Conservation (phyloP, 2,888 invertebrate species). For the Branchipolynoe longqiensis region DNA sequence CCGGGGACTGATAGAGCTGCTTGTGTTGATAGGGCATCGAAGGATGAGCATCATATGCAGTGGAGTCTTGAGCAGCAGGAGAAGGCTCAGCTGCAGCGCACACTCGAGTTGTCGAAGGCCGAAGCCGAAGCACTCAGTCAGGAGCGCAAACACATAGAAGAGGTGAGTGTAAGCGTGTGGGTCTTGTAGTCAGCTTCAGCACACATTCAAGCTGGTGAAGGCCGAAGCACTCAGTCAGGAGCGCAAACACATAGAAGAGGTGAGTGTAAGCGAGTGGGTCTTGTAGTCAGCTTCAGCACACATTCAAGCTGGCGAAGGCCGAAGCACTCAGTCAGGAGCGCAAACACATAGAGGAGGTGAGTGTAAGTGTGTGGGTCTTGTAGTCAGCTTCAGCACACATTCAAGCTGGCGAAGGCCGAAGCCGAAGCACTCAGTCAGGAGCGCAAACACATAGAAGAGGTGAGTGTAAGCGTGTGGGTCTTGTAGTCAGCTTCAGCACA, state of each 20-base stretch:
- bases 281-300: no score
- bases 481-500: slow-evolving; percentile 65
- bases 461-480: no score
- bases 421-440: slow-evolving; percentile 69
- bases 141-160: slow-evolving; percentile 67
- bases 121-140: slow-evolving; percentile 71
- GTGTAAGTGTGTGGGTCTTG: no score
- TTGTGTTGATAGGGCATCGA: slow-evolving; percentile 57
- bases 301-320: no score
- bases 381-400: slow-evolving; percentile 65
- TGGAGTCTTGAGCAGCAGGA: slow-evolving; percentile 58
- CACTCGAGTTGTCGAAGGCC: slow-evolving; percentile 70
- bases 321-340: no score
- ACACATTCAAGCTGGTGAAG: slow-evolving; percentile 70
- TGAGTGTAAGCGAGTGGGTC: no score
- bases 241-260: slow-evolving; percentile 66
- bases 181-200: slow-evolving; percentile 65
- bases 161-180: slow-evolving; percentile 61
- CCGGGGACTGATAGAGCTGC: not conserved
- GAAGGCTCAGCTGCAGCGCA: slow-evolving; percentile 67
- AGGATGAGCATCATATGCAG: slow-evolving; percentile 50
- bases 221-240: slow-evolving; percentile 71
- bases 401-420: slow-evolving; percentile 72
- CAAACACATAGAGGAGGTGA: no score
- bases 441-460: slow-evolving; percentile 66